phyloP scores from a whole-genome alignment of 2,888 invertebrate genomes.

The Meandrusa payeni region DNA sequence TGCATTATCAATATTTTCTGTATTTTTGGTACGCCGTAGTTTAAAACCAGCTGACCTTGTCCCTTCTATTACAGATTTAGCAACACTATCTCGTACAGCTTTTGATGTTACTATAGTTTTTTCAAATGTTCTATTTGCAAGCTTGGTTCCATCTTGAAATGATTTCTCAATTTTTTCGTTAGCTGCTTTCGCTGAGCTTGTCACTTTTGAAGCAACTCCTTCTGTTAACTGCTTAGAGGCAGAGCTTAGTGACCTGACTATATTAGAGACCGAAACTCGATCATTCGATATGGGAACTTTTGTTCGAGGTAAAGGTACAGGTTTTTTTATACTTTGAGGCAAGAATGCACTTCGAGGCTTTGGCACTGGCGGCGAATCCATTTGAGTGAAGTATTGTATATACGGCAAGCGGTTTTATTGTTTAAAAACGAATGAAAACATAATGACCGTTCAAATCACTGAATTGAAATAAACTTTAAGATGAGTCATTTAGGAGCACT shows the following conservation, averaged over 20 bases:
- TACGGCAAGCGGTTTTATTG: neutral
- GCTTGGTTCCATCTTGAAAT: slow-evolving; percentile 58
- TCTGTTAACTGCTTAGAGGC: slow-evolving; percentile 80
- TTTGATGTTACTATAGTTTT: slow-evolving; percentile 71
- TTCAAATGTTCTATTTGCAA: slow-evolving; percentile 70
- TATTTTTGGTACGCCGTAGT: slow-evolving; percentile 53
- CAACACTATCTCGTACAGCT: slow-evolving; percentile 74
- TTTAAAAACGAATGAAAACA: neutral
- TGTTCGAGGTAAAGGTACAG: slow-evolving; percentile 78
- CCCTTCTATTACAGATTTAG: slow-evolving; percentile 83
- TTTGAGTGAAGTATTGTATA: slow-evolving; percentile 28
- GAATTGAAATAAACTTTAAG: neutral
- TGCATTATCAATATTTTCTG: slow-evolving; percentile 37
- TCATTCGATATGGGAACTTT: slow-evolving; percentile 50
- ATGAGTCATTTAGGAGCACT: slow-evolving; percentile 31
- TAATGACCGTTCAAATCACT: neutral
- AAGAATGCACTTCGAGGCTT: slow-evolving; percentile 56
- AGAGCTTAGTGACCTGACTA: slow-evolving; percentile 72
- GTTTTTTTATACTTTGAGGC: slow-evolving; percentile 54
- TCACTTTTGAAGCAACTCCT: slow-evolving; percentile 78
- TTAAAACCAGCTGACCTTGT: slow-evolving; percentile 81
- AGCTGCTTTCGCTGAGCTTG: slow-evolving; percentile 58
- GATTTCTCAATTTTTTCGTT: slow-evolving; percentile 65
- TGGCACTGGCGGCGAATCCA: slow-evolving; percentile 72
- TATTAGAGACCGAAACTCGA: slow-evolving; percentile 60